These are phyloP conservation scores for Tapirus indicus DNA, from an alignment of 2,797 vertebrate species.

Conservation along the genomic window DNA sequence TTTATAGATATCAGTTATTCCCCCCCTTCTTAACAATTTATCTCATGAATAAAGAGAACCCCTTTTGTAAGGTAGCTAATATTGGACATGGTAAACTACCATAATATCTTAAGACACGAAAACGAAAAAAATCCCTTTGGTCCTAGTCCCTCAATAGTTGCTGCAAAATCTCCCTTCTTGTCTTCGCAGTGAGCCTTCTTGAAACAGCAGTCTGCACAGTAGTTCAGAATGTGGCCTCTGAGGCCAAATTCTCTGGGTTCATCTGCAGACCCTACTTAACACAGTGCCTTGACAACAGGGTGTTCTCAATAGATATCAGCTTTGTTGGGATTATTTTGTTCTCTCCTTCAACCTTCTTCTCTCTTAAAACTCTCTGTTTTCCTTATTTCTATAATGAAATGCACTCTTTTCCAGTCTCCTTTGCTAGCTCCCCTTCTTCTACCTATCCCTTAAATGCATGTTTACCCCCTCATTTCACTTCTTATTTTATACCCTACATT, in stretches of 20 bases:
- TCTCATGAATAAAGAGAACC: neutral
- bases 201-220: neutral
- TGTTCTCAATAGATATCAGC: neutral
- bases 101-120: neutral
- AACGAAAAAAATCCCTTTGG: neutral
- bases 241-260: neutral
- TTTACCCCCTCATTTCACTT: neutral
- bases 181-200: neutral
- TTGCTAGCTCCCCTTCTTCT: neutral
- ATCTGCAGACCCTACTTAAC: neutral
- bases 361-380: constrained; percentile 19
- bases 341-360: neutral
- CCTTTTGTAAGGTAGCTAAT: neutral
- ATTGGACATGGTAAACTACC: neutral
- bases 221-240: neutral
- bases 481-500: neutral
- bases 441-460: neutral
- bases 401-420: neutral
- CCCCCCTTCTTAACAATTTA: constrained; percentile 14
- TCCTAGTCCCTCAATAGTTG: neutral
- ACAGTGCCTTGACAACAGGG: neutral
- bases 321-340: neutral
- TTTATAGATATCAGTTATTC: neutral
- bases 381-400: neutral
- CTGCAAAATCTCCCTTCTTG: neutral